A percentile compares a stretch with the other conserved stretches of the same genome.
These are phyloP conservation scores for Madoqua kirkii DNA, from an alignment of 2,113 vertebrate species.

Conservation along the genomic window DNA sequence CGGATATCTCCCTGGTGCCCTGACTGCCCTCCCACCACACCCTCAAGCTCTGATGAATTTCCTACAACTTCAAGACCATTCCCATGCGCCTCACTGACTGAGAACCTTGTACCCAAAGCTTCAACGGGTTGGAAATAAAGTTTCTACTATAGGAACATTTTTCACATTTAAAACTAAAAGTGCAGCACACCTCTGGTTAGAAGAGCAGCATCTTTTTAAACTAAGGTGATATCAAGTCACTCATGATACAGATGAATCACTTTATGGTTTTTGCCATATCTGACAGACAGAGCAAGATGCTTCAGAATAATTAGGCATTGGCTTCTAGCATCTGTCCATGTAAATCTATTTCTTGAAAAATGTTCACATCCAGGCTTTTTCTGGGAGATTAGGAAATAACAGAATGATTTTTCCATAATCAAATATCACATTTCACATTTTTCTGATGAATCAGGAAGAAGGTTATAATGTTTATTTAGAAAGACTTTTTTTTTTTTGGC, in stretches of 20 bases:
- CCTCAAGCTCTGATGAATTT: neutral
- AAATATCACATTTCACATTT: neutral
- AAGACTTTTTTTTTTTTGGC: neutral
- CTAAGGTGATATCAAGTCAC: conserved; percentile 12
- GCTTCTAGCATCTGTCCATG: neutral
- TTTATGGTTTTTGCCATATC: neutral
- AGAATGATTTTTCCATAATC: neutral
- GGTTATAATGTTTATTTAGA: conserved; percentile 2
- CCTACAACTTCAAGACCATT: neutral
- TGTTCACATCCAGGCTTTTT: neutral
- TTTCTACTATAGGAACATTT: neutral
- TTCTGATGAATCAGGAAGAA: neutral
- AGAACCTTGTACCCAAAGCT: neutral
- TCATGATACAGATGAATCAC: neutral
- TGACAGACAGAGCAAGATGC: neutral
- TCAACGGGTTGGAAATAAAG: neutral
- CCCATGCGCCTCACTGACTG: neutral
- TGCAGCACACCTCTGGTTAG: neutral
- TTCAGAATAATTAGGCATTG: conserved; percentile 1
- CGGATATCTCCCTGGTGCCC: neutral
- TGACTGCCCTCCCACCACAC: neutral
- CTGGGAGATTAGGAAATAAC: neutral
- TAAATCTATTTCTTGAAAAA: conserved; percentile 13
- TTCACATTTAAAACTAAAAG: conserved; percentile 13
- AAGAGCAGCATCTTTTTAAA: neutral